phyloP scores from a whole-genome alignment of 2,113 vertebrate genomes.

The Romanogobio albipinnatus region DNA sequence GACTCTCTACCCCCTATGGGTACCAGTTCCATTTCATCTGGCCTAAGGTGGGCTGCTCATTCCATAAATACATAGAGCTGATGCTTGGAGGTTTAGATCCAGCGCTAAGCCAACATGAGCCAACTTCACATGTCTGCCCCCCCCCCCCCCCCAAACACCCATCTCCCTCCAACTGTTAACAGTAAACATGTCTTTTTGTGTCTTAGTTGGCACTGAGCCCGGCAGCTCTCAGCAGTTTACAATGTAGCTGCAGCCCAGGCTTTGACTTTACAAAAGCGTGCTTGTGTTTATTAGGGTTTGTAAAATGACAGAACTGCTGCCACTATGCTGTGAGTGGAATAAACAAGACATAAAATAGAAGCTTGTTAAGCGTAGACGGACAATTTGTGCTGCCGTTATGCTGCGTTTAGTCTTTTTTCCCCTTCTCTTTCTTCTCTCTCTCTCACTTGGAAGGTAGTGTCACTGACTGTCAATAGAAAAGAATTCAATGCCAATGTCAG shows the following conservation, averaged over 20 bases:
- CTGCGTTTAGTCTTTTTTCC: conserved; percentile 52
- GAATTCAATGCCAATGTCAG: conserved; percentile 18
- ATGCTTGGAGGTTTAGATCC: conserved; percentile 23
- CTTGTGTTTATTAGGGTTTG: conserved; percentile 66
- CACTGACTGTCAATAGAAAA: conserved; percentile 35
- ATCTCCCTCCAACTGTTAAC: conserved; percentile 57
- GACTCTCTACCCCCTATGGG: conserved; percentile 9
- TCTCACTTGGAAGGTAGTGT: conserved; percentile 6
- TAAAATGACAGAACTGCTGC: conserved; percentile 62
- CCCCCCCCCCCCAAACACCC: not conserved
- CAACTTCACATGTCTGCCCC: conserved; percentile 11
- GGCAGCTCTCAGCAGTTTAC: conserved; percentile 61
- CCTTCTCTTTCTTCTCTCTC: not conserved
- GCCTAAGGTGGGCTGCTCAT: conserved; percentile 26
- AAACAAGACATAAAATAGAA: conserved; percentile 65
- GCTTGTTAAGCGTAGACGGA: conserved; percentile 50
- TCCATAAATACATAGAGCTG: conserved; percentile 7
- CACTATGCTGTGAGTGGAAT: conserved; percentile 55
- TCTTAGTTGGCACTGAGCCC: conserved; percentile 63
- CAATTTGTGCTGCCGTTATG: conserved; percentile 58
- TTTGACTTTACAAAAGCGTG: conserved; percentile 67
- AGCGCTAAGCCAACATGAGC: not conserved
- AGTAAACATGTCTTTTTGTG: conserved; percentile 52
- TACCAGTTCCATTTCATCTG: conserved; percentile 41
- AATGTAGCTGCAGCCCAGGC: conserved; percentile 54